These are phyloP conservation scores for Hetaerina titia DNA, from an alignment of 2,888 invertebrate species.

Conservation along the genomic window DNA sequence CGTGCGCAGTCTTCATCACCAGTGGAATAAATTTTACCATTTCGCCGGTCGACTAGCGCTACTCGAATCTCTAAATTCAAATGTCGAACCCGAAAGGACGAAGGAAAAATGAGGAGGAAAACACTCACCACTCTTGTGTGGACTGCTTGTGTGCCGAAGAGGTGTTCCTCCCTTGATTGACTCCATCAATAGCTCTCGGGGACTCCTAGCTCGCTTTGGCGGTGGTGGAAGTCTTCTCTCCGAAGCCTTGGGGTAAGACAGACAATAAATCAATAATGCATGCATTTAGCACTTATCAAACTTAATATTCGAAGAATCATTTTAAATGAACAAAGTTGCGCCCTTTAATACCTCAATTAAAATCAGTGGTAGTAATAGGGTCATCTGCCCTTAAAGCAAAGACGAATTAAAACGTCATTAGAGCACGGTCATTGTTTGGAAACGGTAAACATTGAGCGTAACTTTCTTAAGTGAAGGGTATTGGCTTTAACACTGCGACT, in stretches of 20 bases:
- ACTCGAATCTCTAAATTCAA: background rate
- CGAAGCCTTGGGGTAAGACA: slow-evolving; percentile 82
- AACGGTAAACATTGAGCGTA: no score
- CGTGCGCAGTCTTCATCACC: background rate
- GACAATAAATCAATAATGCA: slow-evolving; percentile 48
- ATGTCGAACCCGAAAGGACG: background rate
- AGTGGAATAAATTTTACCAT: background rate
- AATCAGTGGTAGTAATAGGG: no score
- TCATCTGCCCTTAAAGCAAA: no score
- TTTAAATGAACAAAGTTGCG: no score
- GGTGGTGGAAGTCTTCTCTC: slow-evolving; percentile 89
- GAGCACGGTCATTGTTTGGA: no score
- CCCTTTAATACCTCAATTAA: no score
- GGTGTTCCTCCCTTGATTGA: slow-evolving; percentile 86
- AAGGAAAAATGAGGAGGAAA: background rate
- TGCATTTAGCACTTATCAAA: no score
- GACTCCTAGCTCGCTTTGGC: slow-evolving; percentile 85
- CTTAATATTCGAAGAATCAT: no score
- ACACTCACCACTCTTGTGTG: slow-evolving; percentile 71
- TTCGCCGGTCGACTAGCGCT: background rate
- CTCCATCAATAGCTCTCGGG: slow-evolving; percentile 91
- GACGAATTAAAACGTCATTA: no score
- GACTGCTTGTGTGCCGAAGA: slow-evolving; percentile 80
- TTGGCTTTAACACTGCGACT: no score
- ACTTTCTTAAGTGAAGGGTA: no score